Evolutionary conservation across 2,797 vertebrate genomes (phyloP), one percentile per base, ranked within the genome.

Genomic region (Chanos chanos): DNA sequence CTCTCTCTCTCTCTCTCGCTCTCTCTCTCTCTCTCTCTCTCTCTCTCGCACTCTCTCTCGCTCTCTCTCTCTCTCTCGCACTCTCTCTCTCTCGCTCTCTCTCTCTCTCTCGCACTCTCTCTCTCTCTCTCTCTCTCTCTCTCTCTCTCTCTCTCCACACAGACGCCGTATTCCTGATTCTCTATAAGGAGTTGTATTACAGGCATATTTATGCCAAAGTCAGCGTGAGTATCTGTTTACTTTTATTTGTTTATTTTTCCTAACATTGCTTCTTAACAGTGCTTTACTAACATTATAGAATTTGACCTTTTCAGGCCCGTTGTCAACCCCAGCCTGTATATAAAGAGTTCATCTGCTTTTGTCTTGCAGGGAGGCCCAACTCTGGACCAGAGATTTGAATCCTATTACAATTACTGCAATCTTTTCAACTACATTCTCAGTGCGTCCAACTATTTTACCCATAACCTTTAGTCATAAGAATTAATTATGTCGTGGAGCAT

Each of bases 371-470:
- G 97, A 0, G 97, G 97, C 0, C 96, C 97, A 16, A 96, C 95
- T 0, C 81, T 99, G 78, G 94, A 98, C 70, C 97, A 99, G 89
- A 92, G 96, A 57, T 99, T 99, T 83, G 97, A 99, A 65, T 99
- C 96, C 0, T 99, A 99, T 61, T 99, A 99, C 82, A 99, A 99
- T 82, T 99, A 99, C 79, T 99, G 97, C 84, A 99, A 98, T 77
- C 95, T 99, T 66, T 99, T 99, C 89, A 99, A 99, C 87, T 98
- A 99, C 76, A 99, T 99, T 75, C 94, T 99, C 52, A 98, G 97
- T 99, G 79, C 94, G 97, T 90, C 6, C 5, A 6, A 51, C 2
- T 33, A 4, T 28, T 45, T 19, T 5, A 6, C 27, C 16, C 7
- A 12, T 33, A 6, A 28, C n/a, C n/a, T n/a, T n/a, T n/a, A n/a